phyloP scores from a whole-genome alignment of 2,888 invertebrate genomes.

The Leptinotarsa peninsularis region DNA sequence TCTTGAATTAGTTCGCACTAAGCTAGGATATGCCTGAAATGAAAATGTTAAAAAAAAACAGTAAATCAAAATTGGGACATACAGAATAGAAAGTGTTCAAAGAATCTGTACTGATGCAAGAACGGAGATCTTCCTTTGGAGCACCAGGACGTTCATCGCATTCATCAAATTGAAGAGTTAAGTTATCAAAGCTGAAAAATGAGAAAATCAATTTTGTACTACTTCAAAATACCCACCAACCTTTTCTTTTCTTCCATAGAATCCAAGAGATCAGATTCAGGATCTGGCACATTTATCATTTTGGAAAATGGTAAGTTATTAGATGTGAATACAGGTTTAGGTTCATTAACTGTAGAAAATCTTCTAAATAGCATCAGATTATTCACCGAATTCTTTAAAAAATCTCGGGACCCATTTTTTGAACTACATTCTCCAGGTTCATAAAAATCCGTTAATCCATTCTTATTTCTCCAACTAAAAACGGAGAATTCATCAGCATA shows the following conservation, averaged over 20 bases:
- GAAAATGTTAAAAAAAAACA: neutral
- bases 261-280: constrained; percentile 30
- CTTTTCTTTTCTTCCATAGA: constrained; percentile 33
- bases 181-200: constrained; percentile 31
- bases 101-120: constrained; percentile 50
- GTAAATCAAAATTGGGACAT: constrained; percentile 19
- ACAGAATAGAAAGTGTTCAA: constrained; percentile 51
- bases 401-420: constrained; percentile 24
- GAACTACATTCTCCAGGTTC: constrained; percentile 31
- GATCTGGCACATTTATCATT: constrained; percentile 8
- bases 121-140: constrained; percentile 44
- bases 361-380: constrained; percentile 33
- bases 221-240: constrained; percentile 10
- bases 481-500: constrained; percentile 7
- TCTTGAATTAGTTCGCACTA: constrained; percentile 2
- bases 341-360: constrained; percentile 22
- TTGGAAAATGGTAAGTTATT: constrained; percentile 37
- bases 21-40: constrained; percentile 13
- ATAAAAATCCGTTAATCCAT: constrained; percentile 25
- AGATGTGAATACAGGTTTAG: constrained; percentile 34
- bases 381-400: constrained; percentile 28
- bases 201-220: neutral
- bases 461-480: constrained; percentile 31
- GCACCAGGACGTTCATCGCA: constrained; percentile 7
- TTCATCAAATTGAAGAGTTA: constrained; percentile 27